These are phyloP conservation scores for Cremastobaeus sp. DNA, from an alignment of 2,888 invertebrate species.

Conservation along the genomic window DNA sequence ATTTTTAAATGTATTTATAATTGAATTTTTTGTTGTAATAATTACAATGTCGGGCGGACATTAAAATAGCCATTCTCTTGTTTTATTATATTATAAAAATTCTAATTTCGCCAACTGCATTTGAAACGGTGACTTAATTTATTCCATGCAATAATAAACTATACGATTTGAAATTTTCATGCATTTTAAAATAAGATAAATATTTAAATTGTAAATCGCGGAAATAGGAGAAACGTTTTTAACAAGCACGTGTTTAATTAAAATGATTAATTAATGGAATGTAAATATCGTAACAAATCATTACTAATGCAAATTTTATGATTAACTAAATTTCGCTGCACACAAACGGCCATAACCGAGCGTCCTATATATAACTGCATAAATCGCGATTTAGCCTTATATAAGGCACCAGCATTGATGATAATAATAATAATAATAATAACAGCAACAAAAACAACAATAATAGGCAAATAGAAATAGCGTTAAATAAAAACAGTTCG, in stretches of 20 bases:
- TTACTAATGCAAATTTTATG: slow-evolving; percentile 15
- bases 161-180: slow-evolving; percentile 19
- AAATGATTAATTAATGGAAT: slow-evolving; percentile 32
- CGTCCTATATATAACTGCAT: too few relatives aligned
- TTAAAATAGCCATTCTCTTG: slow-evolving; percentile 14
- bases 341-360: too few relatives aligned
- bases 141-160: slow-evolving; percentile 24
- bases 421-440: too few relatives aligned
- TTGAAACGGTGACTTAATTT: slow-evolving; percentile 15
- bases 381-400: too few relatives aligned
- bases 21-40: slow-evolving; percentile 16
- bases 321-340: slow-evolving; percentile 13
- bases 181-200: slow-evolving; percentile 21
- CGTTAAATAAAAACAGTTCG: slow-evolving; percentile 4
- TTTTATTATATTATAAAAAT: slow-evolving; percentile 4
- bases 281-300: slow-evolving; percentile 36
- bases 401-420: too few relatives aligned
- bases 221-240: slow-evolving; percentile 12
- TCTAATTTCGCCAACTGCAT: neutral
- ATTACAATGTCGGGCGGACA: slow-evolving; percentile 16
- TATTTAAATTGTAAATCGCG: slow-evolving; percentile 24
- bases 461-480: slow-evolving; percentile 22
- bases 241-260: slow-evolving; percentile 25
- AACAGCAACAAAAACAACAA: slow-evolving; percentile 2
- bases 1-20: slow-evolving; percentile 53